Base-by-base conservation (phyloP, 2,888 invertebrate species). In the Volucella inflata region DNA sequence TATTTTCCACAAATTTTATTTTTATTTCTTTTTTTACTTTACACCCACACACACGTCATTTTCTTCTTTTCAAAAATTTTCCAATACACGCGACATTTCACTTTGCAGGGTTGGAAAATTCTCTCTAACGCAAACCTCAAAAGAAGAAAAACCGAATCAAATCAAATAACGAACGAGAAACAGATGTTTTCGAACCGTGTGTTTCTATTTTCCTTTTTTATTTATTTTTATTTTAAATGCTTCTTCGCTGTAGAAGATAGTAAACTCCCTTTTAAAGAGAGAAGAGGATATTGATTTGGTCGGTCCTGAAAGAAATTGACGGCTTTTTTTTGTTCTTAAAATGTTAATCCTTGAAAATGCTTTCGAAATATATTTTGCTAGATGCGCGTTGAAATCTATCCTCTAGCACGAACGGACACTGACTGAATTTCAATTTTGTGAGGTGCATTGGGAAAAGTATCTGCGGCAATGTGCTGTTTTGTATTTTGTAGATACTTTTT, bases 341-440 rank as follows among this genome's bases (percentile, higher is more conserved):
- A 21, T 48, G 17, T 46, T 62, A 80, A 57, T 64, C 50, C 68
- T 50, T 70, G 14, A 11, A 17, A 44, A 12, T 14, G 4, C 11
- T 46, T 38, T 21, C 9, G 11, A 17, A 42, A 9, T 21, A 53
- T 64, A 21, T 21, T 21, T 30, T 44, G 68, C 42, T 40, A 65
- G 53, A 64, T 64, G 75, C 70, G 53, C 81, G 68, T 48, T 68
- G 57, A 59, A 72, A 71, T 83, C 85, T 42, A 82, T 78, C 68
- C 68, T 84, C 74, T 76, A 72, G 84, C 65, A 82, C 88, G 76
- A 87, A 75, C 87, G 72, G 83, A 80, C 88, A 88, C 88, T 85
- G 87, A 88, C 88, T 88, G 85, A 87, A 79, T 67, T 64, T 36
- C 51, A 70, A 75, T 79, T 68, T 57, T 38, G 48, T 64, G 72